Conservation (phyloP, 2,113 vertebrate genomes). For the Rhagologus leucostigma region DNA sequence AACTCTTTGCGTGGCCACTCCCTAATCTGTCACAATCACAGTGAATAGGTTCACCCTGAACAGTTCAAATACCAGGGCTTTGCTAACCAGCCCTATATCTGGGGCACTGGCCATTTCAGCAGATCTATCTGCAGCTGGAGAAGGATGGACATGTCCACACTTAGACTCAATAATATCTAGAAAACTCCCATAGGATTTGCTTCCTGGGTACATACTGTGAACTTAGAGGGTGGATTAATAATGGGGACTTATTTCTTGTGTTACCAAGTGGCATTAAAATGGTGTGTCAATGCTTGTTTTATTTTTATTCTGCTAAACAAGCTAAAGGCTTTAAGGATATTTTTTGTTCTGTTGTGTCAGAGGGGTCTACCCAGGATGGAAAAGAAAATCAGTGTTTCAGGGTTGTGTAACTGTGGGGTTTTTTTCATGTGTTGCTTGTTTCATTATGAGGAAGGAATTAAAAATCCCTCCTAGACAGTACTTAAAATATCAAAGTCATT, state of each 20-base stretch:
- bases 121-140: not conserved
- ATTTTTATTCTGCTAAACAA: slow-evolving; percentile 75
- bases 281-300: slow-evolving; percentile 75
- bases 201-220: slow-evolving; percentile 56
- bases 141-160: not conserved
- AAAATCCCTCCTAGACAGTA: slow-evolving; percentile 82
- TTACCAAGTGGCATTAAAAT: slow-evolving; percentile 69
- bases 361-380: slow-evolving; percentile 68
- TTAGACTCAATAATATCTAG: slow-evolving; percentile 44
- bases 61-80: not conserved
- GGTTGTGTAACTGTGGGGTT: slow-evolving; percentile 62
- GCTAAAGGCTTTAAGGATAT: slow-evolving; percentile 66
- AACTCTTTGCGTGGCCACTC: not conserved
- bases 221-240: slow-evolving; percentile 59
- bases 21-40: not conserved
- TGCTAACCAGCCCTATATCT: not conserved
- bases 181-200: slow-evolving; percentile 47
- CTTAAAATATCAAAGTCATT: slow-evolving; percentile 85
- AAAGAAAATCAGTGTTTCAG: slow-evolving; percentile 72
- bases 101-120: not conserved
- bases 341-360: slow-evolving; percentile 65
- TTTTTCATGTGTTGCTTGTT: slow-evolving; percentile 69
- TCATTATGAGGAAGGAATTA: slow-evolving; percentile 81
- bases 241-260: slow-evolving; percentile 23
- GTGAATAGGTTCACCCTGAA: not conserved